phyloP scores from a whole-genome alignment of 2,888 invertebrate genomes.

The Scaptomyza polygonia region DNA sequence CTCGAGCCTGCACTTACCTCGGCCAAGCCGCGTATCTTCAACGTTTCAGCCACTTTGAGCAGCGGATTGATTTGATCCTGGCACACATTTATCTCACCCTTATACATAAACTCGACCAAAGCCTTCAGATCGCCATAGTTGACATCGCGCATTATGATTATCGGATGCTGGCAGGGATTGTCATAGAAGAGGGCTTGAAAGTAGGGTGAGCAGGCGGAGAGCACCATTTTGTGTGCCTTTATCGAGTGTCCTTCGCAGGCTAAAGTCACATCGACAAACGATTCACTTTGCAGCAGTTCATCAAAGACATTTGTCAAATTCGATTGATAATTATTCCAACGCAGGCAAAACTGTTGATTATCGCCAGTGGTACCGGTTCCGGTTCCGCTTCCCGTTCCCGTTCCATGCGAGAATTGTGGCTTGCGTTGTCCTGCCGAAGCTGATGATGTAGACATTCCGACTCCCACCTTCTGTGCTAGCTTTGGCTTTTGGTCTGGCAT shows the following conservation, averaged over 20 bases:
- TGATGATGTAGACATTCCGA: not conserved
- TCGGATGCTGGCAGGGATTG: constrained; percentile 96
- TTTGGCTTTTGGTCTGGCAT: constrained; percentile 41
- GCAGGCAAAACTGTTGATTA: constrained; percentile 93
- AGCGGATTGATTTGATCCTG: constrained; percentile 95
- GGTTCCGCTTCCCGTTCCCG: not conserved
- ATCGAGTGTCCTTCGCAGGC: constrained; percentile 95
- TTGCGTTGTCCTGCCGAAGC: not conserved
- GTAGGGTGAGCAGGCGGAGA: constrained; percentile 96
- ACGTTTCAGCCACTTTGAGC: constrained; percentile 93
- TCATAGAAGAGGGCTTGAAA: constrained; percentile 96
- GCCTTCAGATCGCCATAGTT: constrained; percentile 95
- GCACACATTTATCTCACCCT: constrained; percentile 96
- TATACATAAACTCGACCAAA: constrained; percentile 97
- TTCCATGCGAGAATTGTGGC: not conserved
- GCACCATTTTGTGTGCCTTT: constrained; percentile 96
- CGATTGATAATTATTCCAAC: constrained; percentile 97
- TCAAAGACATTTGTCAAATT: constrained; percentile 93
- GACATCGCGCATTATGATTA: constrained; percentile 95
- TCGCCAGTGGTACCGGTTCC: constrained; percentile 41
- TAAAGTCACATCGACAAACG: constrained; percentile 95
- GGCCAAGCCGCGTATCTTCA: constrained; percentile 94
- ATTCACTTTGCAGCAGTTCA: constrained; percentile 94
- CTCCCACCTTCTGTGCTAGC: constrained; percentile 18
- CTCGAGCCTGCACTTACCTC: constrained; percentile 87